These are phyloP conservation scores for Alentia gelatinosa DNA, from an alignment of 2,888 invertebrate species.

Conservation along the genomic window DNA sequence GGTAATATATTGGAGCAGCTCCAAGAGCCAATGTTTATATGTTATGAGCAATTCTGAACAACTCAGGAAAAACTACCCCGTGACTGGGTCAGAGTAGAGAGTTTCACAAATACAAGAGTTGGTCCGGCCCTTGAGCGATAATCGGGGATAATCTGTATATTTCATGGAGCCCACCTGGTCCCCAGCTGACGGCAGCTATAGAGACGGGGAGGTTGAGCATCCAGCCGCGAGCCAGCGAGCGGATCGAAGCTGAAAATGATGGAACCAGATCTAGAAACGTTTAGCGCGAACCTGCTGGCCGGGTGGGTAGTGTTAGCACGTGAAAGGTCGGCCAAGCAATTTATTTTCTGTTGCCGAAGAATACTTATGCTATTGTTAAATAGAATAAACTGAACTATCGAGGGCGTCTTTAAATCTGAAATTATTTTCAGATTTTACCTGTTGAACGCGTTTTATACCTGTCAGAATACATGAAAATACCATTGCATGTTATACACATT, in stretches of 20 bases:
- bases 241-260: conserved; percentile 40
- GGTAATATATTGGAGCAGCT: too few relatives aligned
- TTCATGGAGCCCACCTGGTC: background rate
- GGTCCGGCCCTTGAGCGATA: background rate
- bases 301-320: background rate
- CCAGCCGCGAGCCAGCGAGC: conserved; percentile 29
- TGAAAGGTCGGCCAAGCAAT: conserved; percentile 2
- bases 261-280: conserved; percentile 40
- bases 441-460: too few relatives aligned
- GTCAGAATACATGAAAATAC: too few relatives aligned
- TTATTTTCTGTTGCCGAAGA: too few relatives aligned
- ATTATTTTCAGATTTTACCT: too few relatives aligned
- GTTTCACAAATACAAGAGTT: too few relatives aligned
- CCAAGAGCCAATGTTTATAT: background rate
- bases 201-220: background rate
- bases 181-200: background rate
- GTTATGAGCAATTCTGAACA: background rate
- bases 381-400: too few relatives aligned
- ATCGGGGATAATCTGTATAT: background rate
- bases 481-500: too few relatives aligned
- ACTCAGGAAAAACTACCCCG: too few relatives aligned
- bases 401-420: too few relatives aligned
- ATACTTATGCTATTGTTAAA: too few relatives aligned
- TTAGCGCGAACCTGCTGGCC: background rate
- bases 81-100: too few relatives aligned